Conservation (phyloP, 1,140 invertebrate genomes). For the Dinoponera quadriceps region DNA sequence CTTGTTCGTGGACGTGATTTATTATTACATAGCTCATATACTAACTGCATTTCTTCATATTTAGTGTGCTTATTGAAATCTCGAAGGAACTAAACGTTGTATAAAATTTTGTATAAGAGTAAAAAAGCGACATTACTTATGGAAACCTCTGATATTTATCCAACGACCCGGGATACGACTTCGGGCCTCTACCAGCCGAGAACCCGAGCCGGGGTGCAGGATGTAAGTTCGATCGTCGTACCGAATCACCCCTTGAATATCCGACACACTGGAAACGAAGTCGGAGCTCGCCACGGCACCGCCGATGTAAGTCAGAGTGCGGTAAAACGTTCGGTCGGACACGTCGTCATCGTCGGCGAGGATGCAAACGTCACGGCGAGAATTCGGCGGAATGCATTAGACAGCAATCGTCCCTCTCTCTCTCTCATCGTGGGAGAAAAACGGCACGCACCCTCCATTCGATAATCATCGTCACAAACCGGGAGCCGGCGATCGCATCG, state of each 20-base stretch:
- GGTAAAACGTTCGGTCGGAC: slow-evolving; percentile 31
- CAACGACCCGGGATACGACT: background rate
- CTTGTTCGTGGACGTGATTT: too few relatives aligned
- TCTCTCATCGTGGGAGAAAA: background rate
- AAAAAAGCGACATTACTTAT: too few relatives aligned
- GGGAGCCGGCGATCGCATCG: background rate
- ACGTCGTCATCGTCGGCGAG: too few relatives aligned
- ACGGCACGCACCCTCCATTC: background rate
- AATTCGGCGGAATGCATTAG: slow-evolving; percentile 15
- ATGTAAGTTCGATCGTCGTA: slow-evolving; percentile 13
- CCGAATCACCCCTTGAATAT: slow-evolving; percentile 37
- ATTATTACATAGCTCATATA: too few relatives aligned
- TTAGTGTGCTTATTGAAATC: too few relatives aligned
- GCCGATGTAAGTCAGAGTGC: slow-evolving; percentile 38
- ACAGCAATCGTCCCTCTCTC: background rate
- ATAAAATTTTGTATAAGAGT: too few relatives aligned
- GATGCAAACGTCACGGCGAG: background rate
- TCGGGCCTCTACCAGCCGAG: slow-evolving; percentile 1
- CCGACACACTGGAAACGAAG: background rate
- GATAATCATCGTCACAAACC: background rate
- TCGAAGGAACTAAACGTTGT: too few relatives aligned
- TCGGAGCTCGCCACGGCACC: slow-evolving; percentile 1
- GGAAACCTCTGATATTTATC: too few relatives aligned
- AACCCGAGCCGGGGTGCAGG: background rate
- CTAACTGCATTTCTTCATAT: too few relatives aligned